Conservation (phyloP, 2,888 invertebrate genomes). For the Philopedon plagiatum region DNA sequence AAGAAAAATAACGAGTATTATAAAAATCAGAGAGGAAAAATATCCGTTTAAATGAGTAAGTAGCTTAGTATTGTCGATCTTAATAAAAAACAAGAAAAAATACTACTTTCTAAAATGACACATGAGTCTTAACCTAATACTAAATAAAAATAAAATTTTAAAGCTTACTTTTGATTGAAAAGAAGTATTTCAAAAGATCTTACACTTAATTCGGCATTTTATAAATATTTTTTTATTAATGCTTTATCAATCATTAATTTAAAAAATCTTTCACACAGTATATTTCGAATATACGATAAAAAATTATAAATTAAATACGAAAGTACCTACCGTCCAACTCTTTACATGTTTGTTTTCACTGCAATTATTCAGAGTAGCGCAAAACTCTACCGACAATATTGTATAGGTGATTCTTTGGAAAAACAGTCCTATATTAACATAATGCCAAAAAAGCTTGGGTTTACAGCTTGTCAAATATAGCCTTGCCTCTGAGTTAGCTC, state of each 20-base stretch:
- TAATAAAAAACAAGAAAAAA: conserved; percentile 7
- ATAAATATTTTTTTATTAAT: not conserved
- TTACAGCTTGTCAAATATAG: too few relatives aligned
- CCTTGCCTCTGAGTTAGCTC: too few relatives aligned
- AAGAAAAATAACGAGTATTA: not conserved
- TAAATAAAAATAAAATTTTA: conserved; percentile 1
- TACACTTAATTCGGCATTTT: not conserved
- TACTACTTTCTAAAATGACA: not conserved
- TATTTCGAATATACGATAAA: too few relatives aligned
- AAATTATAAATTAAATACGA: too few relatives aligned
- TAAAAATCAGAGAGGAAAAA: not conserved
- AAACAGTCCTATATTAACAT: too few relatives aligned
- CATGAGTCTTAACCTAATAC: not conserved
- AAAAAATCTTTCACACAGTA: too few relatives aligned
- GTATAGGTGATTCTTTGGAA: too few relatives aligned
- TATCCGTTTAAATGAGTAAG: not conserved
- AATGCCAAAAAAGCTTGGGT: too few relatives aligned
- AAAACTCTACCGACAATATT: too few relatives aligned
- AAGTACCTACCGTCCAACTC: too few relatives aligned
- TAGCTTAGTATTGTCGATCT: conserved; percentile 5
- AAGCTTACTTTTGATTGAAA: conserved; percentile 12
- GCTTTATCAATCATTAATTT: not conserved
- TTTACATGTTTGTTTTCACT: too few relatives aligned
- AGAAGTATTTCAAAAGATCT: not conserved
- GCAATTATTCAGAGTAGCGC: too few relatives aligned